These are phyloP conservation scores for Spialia ferax DNA, from an alignment of 2,888 invertebrate genomes.

Conservation along the genomic window DNA sequence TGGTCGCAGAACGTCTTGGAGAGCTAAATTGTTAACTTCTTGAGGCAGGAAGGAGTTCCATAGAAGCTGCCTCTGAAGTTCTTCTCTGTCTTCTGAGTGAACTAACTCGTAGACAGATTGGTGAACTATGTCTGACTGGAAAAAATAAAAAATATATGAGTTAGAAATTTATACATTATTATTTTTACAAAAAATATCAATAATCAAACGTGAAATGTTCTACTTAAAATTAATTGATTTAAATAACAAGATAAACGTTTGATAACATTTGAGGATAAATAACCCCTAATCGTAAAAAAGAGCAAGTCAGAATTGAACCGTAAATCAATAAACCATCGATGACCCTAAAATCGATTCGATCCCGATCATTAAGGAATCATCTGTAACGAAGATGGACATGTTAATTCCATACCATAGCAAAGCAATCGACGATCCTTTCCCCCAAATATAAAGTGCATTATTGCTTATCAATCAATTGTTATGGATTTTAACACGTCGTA, in stretches of 20 bases:
- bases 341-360: constrained; percentile 79
- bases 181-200: too few relatives aligned
- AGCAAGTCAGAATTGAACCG: constrained; percentile 76
- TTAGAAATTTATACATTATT: background rate
- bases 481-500: constrained; percentile 69
- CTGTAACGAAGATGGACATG: constrained; percentile 81
- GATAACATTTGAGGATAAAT: constrained; percentile 52
- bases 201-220: background rate
- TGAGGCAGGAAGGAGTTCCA: constrained; percentile 97
- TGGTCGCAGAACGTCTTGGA: constrained; percentile 95
- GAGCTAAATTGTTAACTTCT: constrained; percentile 90
- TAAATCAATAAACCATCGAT: constrained; percentile 81
- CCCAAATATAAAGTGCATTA: constrained; percentile 51
- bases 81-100: constrained; percentile 99
- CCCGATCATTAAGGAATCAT: constrained; percentile 81
- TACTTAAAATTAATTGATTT: constrained; percentile 25
- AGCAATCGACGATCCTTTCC: constrained; percentile 56
- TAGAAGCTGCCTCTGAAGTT: constrained; percentile 96
- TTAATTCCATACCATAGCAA: constrained; percentile 62
- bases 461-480: constrained; percentile 46
- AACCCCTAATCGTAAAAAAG: constrained; percentile 58
- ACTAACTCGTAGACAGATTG: constrained; percentile 99
- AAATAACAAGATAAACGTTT: constrained; percentile 65
- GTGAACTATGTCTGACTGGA: constrained; percentile 99
- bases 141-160: constrained; percentile 51